These are phyloP conservation scores for Morelia viridis DNA, from an alignment of 2,797 vertebrate genomes.

Conservation along the genomic window DNA sequence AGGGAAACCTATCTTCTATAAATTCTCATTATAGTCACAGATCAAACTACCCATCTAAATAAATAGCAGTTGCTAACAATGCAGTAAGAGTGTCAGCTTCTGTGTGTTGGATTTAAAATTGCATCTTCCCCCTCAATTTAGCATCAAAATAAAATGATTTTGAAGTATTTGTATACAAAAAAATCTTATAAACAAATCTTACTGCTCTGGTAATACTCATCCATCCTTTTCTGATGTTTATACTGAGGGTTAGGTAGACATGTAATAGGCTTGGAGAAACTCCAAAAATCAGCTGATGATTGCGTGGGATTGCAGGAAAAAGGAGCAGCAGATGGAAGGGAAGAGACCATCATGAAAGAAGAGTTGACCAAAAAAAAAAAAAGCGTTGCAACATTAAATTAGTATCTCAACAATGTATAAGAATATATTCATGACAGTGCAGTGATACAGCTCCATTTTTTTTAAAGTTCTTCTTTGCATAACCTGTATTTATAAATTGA, in stretches of 20 bases:
- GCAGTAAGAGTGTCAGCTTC: neutral
- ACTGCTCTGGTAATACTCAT: neutral
- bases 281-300: neutral
- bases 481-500: neutral
- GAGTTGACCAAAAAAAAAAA: neutral
- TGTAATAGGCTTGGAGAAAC: neutral
- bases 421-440: neutral
- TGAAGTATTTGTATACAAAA: neutral
- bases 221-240: neutral
- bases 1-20: neutral
- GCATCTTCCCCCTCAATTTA: neutral
- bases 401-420: neutral
- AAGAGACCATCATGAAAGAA: neutral
- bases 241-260: neutral
- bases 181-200: neutral
- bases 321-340: neutral
- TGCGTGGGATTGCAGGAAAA: neutral
- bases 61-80: neutral
- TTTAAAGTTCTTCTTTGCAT: neutral
- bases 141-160: neutral
- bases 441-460: neutral
- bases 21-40: neutral
- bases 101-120: neutral
- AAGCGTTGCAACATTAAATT: neutral
- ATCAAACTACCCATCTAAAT: neutral